Base-by-base conservation (phyloP, 2,888 invertebrate species). In the Hedychridium roseum region DNA sequence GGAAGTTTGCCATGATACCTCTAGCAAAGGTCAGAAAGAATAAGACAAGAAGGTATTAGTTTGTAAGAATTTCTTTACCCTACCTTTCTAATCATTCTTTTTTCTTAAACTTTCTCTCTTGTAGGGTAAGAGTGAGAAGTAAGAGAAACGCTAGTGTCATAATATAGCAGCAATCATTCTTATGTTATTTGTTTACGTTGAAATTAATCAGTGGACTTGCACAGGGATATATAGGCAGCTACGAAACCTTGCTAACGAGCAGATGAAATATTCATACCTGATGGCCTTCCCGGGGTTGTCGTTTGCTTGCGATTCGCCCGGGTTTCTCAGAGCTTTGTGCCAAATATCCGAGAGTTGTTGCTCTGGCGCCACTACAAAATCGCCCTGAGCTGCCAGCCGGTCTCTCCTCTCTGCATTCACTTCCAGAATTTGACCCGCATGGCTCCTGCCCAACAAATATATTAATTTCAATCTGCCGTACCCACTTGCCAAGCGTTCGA, bases 1-100 rank as follows among this genome's bases (percentile, higher is more conserved):
- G 76, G 73, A 78, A 78, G 66, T 78, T 78, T 73, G 68, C 75
- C 77, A 77, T 77, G 70, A 77, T 74, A 72, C 74, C 73, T 70
- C 77, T 77, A 65, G 57, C 49, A 50, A 60, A 30, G 51, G 55
- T 57, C 43, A 50, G 53, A 57, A 54, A 56, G 18, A 48, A 34
- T n/a, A n/a, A n/a, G n/a, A n/a, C n/a, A n/a, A n/a, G n/a, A n/a
- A n/a, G n/a, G n/a, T n/a, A n/a, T n/a, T n/a, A n/a, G n/a, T n/a
- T n/a, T n/a, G n/a, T n/a, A n/a, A n/a, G n/a, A n/a, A n/a, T n/a
- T n/a, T n/a, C n/a, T n/a, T n/a, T n/a, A n/a, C n/a, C n/a, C n/a
- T n/a, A n/a, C n/a, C n/a, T n/a, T n/a, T n/a, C n/a, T n/a, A n/a
- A n/a, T n/a, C n/a, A n/a, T n/a, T n/a, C n/a, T n/a, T n/a, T n/a